Evolutionary conservation across 2,888 invertebrate species (phyloP).

Genomic region (Eilema griseolum): DNA sequence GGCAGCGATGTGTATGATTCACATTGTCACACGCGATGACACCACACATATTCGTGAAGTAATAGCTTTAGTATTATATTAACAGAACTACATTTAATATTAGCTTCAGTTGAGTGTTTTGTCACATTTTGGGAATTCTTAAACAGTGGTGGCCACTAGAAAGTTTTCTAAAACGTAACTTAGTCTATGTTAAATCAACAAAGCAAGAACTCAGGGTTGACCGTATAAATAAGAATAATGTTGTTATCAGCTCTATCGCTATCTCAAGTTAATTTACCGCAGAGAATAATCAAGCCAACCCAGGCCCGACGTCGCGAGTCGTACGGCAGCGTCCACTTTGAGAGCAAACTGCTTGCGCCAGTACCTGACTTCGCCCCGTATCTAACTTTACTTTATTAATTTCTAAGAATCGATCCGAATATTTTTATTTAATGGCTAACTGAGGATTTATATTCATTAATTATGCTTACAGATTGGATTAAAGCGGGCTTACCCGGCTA

Average conservation of each 20-base stretch:
- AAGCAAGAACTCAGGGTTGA: constrained; percentile 37
- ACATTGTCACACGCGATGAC: constrained; percentile 28
- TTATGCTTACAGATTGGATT: constrained; percentile 82
- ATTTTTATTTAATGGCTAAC: constrained; percentile 53
- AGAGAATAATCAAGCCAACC: constrained; percentile 74
- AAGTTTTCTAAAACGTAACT: constrained; percentile 2
- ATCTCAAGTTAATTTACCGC: constrained; percentile 82
- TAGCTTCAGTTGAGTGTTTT: background rate
- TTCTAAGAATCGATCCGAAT: constrained; percentile 68
- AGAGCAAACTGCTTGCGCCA: constrained; percentile 73
- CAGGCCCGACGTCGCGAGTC: constrained; percentile 61
- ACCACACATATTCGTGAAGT: constrained; percentile 23
- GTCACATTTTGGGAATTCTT: background rate
- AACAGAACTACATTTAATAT: background rate
- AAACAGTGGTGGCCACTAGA: background rate
- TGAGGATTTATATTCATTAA: constrained; percentile 61
- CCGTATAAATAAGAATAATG: constrained; percentile 58
- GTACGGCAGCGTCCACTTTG: constrained; percentile 69
- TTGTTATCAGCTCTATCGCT: constrained; percentile 83
- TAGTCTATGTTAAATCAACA: constrained; percentile 7
- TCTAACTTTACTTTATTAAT: constrained; percentile 72
- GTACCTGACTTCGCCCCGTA: constrained; percentile 67
- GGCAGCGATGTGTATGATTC: constrained; percentile 45
- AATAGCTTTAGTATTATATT: constrained; percentile 16
- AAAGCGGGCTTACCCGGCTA: constrained; percentile 84